phyloP scores from a whole-genome alignment of 2,113 vertebrate genomes.

The Sceloporus tristichus region DNA sequence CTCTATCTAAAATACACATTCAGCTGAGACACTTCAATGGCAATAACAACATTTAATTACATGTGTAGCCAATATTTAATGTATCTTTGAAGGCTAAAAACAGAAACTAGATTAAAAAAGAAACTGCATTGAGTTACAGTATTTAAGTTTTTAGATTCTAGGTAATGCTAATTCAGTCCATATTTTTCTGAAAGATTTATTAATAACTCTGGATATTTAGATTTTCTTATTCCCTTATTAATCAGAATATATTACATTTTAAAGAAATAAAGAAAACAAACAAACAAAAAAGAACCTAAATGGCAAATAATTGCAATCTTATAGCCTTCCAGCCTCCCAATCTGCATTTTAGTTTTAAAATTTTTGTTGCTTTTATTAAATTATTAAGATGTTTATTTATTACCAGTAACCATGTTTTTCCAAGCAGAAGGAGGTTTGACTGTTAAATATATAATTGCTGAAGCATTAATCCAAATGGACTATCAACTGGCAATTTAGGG shows the following conservation, averaged over 20 bases:
- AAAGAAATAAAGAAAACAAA: not conserved
- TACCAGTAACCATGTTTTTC: not conserved
- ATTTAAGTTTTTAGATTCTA: not conserved
- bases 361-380: not conserved
- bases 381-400: not conserved
- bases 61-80: not conserved
- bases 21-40: not conserved
- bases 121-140: not conserved
- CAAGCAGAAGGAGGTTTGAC: slow-evolving; percentile 28
- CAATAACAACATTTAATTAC: not conserved
- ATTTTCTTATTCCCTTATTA: not conserved
- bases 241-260: not conserved
- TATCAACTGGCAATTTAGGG: slow-evolving; percentile 18
- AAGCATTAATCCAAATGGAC: slow-evolving; percentile 19
- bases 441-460: not conserved
- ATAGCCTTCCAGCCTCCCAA: not conserved
- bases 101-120: not conserved
- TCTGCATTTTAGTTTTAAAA: not conserved
- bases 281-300: not conserved
- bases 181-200: not conserved
- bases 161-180: not conserved
- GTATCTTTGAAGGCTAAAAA: not conserved
- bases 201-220: not conserved
- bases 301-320: not conserved
- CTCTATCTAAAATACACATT: not conserved